phyloP scores from a whole-genome alignment of 1,140 invertebrate genomes.

The Bombyx mandarina region DNA sequence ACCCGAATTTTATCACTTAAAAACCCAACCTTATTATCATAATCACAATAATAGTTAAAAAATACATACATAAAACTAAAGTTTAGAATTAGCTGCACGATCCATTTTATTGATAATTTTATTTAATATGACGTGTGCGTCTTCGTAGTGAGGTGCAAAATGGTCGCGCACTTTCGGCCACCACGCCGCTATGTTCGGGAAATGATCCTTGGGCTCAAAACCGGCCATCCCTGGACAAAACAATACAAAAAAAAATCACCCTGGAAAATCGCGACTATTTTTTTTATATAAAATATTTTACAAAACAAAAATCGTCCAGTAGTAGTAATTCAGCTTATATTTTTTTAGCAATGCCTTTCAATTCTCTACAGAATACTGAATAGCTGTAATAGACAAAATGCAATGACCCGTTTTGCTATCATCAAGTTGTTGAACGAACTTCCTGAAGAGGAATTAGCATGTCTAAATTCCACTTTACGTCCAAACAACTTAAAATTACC shows the following conservation, averaged over 20 bases:
- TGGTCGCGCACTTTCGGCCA: slow-evolving; percentile 34
- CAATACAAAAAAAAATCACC: neutral
- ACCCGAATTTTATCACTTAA: no score
- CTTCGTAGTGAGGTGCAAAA: slow-evolving; percentile 48
- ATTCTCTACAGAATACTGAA: no score
- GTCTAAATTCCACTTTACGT: neutral
- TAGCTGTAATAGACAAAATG: no score
- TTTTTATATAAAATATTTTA: neutral
- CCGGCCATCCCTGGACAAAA: slow-evolving; percentile 45
- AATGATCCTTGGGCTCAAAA: slow-evolving; percentile 36
- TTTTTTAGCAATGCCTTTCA: no score
- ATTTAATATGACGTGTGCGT: slow-evolving; percentile 44
- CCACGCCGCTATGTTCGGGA: slow-evolving; percentile 34
- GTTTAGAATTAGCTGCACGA: slow-evolving; percentile 24
- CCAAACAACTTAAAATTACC: neutral
- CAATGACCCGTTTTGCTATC: no score
- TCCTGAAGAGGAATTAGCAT: neutral
- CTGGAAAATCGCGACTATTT: no score
- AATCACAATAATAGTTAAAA: no score
- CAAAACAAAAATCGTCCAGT: neutral
- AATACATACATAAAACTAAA: slow-evolving; percentile 16
- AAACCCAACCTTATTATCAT: no score
- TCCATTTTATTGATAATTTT: slow-evolving; percentile 36
- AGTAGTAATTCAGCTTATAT: neutral
- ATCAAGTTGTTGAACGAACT: no score